phyloP scores from a whole-genome alignment of 2,888 invertebrate species.

The Sinentomon sp. region DNA sequence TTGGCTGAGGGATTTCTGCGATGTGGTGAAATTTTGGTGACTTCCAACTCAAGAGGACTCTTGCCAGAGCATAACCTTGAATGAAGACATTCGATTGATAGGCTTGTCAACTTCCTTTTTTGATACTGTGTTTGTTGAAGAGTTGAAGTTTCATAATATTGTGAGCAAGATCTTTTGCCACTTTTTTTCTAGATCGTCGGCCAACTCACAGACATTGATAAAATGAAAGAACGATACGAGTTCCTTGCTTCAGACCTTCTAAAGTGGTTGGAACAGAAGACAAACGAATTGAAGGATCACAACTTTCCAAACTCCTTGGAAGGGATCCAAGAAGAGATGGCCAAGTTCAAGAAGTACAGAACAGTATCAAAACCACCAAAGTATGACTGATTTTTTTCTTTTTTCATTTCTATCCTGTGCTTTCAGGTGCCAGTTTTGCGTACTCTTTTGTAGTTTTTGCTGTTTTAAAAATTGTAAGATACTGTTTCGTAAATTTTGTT shows the following conservation, averaged over 20 bases:
- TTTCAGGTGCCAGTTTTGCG: too few relatives aligned
- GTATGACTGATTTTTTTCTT: too few relatives aligned
- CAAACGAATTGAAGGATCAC: slow-evolving; percentile 47
- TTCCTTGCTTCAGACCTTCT: slow-evolving; percentile 53
- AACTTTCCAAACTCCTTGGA: slow-evolving; percentile 81
- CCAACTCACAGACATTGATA: slow-evolving; percentile 83
- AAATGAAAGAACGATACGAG: slow-evolving; percentile 68
- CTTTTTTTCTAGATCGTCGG: slow-evolving; percentile 51
- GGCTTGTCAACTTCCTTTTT: too few relatives aligned
- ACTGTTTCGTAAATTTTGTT: too few relatives aligned
- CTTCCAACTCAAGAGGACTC: too few relatives aligned
- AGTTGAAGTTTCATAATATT: not conserved
- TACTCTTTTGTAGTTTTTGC: too few relatives aligned
- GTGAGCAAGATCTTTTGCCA: not conserved
- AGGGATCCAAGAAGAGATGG: slow-evolving; percentile 68
- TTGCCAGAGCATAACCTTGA: too few relatives aligned
- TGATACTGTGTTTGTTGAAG: not conserved
- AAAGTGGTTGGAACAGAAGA: slow-evolving; percentile 77
- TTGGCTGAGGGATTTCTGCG: too few relatives aligned
- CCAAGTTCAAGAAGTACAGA: slow-evolving; percentile 78
- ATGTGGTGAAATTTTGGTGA: too few relatives aligned
- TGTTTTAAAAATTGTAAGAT: too few relatives aligned
- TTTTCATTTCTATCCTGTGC: too few relatives aligned
- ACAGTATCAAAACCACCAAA: slow-evolving; percentile 95
- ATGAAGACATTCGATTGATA: too few relatives aligned